These are phyloP conservation scores for Eulemur rufifrons DNA, from an alignment of 2,113 vertebrate genomes.

Conservation along the genomic window DNA sequence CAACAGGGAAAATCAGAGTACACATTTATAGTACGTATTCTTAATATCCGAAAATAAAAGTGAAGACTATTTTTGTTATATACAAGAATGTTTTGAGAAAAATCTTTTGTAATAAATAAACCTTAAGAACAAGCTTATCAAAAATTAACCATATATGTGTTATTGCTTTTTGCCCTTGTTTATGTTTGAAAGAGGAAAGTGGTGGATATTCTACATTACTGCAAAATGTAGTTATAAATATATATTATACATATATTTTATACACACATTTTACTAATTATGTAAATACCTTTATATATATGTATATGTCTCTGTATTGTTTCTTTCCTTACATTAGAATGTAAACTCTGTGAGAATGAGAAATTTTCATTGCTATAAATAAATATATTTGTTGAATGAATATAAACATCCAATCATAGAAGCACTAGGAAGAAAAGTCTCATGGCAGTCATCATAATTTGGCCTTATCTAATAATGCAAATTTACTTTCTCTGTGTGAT, in stretches of 20 bases:
- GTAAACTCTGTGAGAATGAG: background rate
- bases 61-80: background rate
- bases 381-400: background rate
- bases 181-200: background rate
- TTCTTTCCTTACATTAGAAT: background rate
- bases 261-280: background rate
- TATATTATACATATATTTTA: background rate
- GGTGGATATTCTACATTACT: background rate
- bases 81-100: background rate
- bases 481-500: background rate
- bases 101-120: conserved; percentile 21
- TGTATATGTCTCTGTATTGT: background rate
- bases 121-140: background rate
- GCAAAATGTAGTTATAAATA: background rate
- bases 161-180: conserved; percentile 20
- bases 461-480: background rate
- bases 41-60: conserved; percentile 15
- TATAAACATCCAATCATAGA: background rate
- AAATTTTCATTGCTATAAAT: background rate
- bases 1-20: conserved; percentile 32
- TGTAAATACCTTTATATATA: background rate
- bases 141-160: conserved; percentile 7
- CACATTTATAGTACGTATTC: background rate
- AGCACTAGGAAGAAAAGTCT: background rate
- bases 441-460: background rate